Evolutionary conservation across 2,888 invertebrate genomes (phyloP).

Genomic region (Electrophaes corylata): DNA sequence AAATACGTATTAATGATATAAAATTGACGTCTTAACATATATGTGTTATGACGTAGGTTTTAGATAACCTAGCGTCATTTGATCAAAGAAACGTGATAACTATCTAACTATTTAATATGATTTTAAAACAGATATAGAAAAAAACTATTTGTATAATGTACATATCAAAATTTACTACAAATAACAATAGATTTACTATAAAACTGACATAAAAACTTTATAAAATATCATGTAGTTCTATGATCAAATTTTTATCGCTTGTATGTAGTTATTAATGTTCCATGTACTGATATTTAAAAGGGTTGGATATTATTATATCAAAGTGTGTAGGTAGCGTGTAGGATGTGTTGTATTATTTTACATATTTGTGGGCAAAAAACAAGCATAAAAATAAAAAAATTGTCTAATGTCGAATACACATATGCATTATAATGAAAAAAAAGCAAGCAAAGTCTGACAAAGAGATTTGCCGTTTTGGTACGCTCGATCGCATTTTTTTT

Average conservation of each 20-base stretch:
- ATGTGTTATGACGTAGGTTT: not conserved
- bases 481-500: no score
- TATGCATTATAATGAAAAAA: no score
- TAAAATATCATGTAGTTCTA: conserved; percentile 11
- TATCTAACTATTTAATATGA: not conserved
- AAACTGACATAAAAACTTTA: not conserved
- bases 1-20: not conserved
- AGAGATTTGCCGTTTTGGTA: no score
- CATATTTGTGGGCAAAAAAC: conserved; percentile 22
- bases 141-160: conserved; percentile 8
- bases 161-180: conserved; percentile 12
- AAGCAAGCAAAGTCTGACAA: no score
- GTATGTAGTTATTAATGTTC: conserved; percentile 12
- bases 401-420: no score
- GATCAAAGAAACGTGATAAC: conserved; percentile 4
- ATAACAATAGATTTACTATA: not conserved
- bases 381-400: no score
- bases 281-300: conserved; percentile 26
- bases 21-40: not conserved
- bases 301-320: conserved; percentile 23
- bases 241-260: conserved; percentile 17
- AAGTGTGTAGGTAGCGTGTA: not conserved
- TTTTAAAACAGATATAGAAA: not conserved
- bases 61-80: not conserved
- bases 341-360: conserved; percentile 10